Evolutionary conservation across 2,797 vertebrate genomes (phyloP), one percentile per base, ranked within the genome.

Genomic region (Coendou prehensilis): DNA sequence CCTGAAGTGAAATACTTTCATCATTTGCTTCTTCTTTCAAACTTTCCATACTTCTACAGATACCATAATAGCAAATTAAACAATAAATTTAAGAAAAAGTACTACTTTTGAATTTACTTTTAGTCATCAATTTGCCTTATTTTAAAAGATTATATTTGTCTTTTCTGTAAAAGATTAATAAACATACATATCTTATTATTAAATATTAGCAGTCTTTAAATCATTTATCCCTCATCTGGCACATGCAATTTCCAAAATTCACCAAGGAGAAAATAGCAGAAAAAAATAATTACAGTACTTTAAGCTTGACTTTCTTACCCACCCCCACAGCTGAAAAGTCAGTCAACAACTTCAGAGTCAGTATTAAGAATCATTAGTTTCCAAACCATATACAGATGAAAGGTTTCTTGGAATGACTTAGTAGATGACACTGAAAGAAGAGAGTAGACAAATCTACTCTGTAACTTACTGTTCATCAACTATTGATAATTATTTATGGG

Each of bases 61-160:
- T 59, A 54, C 20, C 82, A 50, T 52, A 81, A 69, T 67, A 30
- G 6, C 37, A 96, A 97, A 90, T 69, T 83, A 92, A 95, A 78
- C 47, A 56, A 30, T 52, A 93, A 47, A 63, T 79, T 84, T 87
- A 80, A 87, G 50, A 87, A 86, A 93, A 90, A 26, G 33, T 94
- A 28, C 82, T 30, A 64, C 15, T 92, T 94, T 90, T 97, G 56
- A 89, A 63, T 87, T 93, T 85, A 69, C 81, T 87, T 90, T 92
- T 87, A 82, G 50, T 67, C 30, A 63, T 47, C 37, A 73, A 33
- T 76, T 89, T 90, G 20, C 76, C 87, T 93, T 95, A 79, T 92
- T 78, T 81, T 52, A 78, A 85, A 88, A 81, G 6, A 86, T 61
- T 54, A 30, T 33, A 33, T 17, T 47, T 91, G 6, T 80, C 54